Percentiles rank a stretch among this genome's conserved stretches.
These are phyloP conservation scores for Elysia chlorotica DNA, from an alignment of 1,140 invertebrate genomes.

Conservation along the genomic window DNA sequence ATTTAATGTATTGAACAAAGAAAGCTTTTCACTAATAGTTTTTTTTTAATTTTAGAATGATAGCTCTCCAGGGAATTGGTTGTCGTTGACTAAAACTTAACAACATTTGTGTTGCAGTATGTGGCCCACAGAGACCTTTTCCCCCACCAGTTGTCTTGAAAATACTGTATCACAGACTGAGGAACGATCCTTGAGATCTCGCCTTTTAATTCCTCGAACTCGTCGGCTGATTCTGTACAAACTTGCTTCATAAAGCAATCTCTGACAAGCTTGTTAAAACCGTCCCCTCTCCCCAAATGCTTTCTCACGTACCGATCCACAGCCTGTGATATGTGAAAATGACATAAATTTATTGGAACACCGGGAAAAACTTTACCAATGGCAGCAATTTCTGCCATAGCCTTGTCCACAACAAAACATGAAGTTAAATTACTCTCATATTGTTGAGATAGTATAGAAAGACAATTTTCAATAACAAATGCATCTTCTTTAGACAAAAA, in stretches of 20 bases:
- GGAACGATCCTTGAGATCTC: background rate
- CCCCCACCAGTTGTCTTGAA: background rate
- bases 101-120: background rate
- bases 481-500: too few relatives aligned
- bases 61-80: background rate
- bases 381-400: background rate
- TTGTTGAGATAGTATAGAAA: too few relatives aligned
- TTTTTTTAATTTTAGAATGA: background rate
- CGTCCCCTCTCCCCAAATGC: background rate
- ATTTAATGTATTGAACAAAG: background rate
- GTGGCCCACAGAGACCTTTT: background rate
- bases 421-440: background rate
- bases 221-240: background rate
- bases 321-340: background rate
- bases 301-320: background rate
- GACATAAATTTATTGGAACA: background rate
- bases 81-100: background rate
- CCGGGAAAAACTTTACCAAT: background rate
- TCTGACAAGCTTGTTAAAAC: background rate
- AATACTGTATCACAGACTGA: background rate
- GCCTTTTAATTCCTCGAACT: background rate
- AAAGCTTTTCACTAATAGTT: background rate
- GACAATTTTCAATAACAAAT: too few relatives aligned
- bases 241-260: background rate
- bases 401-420: conserved; percentile 2